Conservation (phyloP, 2,797 vertebrate species). For the Bradypus variegatus region DNA sequence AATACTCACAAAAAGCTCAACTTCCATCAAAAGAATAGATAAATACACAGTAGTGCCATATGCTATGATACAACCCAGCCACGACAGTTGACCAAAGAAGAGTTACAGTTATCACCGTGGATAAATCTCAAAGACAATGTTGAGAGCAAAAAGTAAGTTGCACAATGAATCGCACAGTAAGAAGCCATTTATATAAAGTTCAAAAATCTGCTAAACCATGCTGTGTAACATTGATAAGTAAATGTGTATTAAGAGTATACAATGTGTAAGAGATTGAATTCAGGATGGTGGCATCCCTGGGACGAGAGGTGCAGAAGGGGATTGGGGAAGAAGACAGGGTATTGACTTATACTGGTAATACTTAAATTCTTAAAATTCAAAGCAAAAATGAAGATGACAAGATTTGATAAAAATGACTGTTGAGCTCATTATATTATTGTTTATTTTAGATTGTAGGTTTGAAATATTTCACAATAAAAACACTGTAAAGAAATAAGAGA, state of each 20-base stretch:
- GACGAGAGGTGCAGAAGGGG: background rate
- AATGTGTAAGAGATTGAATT: background rate
- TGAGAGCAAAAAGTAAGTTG: background rate
- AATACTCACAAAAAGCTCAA: background rate
- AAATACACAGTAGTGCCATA: background rate
- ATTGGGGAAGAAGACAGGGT: background rate
- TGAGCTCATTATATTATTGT: background rate
- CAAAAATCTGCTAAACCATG: background rate
- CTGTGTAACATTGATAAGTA: background rate
- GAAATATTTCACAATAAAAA: background rate
- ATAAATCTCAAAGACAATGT: background rate
- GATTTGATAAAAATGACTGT: background rate
- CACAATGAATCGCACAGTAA: background rate
- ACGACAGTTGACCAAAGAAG: background rate
- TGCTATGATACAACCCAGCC: background rate
- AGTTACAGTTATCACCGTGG: background rate
- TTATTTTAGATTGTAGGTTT: background rate
- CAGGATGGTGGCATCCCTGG: too few relatives aligned
- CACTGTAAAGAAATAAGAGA: background rate
- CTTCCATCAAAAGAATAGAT: background rate
- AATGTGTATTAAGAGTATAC: background rate
- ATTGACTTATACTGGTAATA: background rate
- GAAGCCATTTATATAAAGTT: background rate
- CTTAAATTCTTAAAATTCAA: background rate
- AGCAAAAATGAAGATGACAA: background rate